Base-by-base conservation (phyloP, 2,797 vertebrate genomes). In the Valencia hispanica region DNA sequence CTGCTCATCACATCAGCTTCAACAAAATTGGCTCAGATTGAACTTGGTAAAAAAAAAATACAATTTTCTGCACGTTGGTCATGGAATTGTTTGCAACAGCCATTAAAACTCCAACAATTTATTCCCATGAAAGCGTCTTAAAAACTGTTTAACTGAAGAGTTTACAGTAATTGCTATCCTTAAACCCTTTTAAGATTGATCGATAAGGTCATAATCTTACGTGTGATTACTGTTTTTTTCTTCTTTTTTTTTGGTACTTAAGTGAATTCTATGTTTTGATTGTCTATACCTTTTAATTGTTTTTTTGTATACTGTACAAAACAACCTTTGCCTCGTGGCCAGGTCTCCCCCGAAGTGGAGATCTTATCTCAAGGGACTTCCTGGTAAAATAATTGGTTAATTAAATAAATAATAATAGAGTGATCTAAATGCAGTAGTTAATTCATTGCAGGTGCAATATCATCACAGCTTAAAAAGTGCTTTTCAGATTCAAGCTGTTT, bases 221-320 rank as follows among this genome's bases (percentile, higher is more conserved):
- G 12, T 11, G 10, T 4, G 25, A n/a, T n/a, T n/a, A n/a, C 15
- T n/a, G 11, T 53, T 53, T 3, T 45, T 45, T 45, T 53, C n/a
- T n/a, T n/a, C n/a, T n/a, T n/a, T n/a, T n/a, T n/a, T n/a, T n/a
- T n/a, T n/a, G n/a, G n/a, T n/a, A 27, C 1, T 5, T 1, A 55
- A 14, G 25, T 55, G 53, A 27, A 55, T 27, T 27, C 5, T 55
- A n/a, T 4, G 53, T n/a, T 55, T 27, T 55, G 53, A 27, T 55
- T 12, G 27, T 14, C n/a, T 14, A 4, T 14, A n/a, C n/a, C n/a
- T 27, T 55, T 55, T 14, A 27, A 55, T 55, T 43, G 27, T 55
- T 5, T 25, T 27, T n/a, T 12, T 55, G 0, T 1, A 0, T 55
- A n/a, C 5, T 11, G n/a, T 0, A 4, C n/a, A n/a, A n/a, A n/a